A percentile compares a stretch with the other conserved stretches of the same genome.
These are phyloP conservation scores for Acanthosepion esculentum DNA, from an alignment of 2,888 invertebrate genomes.

Conservation along the genomic window DNA sequence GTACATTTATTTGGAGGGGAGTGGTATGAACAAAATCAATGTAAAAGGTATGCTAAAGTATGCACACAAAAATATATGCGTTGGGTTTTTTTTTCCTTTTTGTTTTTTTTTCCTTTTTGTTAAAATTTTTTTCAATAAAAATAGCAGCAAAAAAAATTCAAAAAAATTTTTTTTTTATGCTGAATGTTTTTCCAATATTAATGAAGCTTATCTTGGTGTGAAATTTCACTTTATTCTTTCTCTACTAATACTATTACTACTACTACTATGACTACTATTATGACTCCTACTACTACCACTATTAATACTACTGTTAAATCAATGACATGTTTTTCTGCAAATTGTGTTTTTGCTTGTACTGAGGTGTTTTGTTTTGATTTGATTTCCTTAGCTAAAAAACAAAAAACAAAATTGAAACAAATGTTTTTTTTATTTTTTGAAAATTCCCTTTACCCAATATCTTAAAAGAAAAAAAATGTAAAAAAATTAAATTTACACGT, in stretches of 20 bases:
- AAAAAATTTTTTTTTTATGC: neutral
- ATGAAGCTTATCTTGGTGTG: neutral
- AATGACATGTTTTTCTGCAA: constrained; percentile 15
- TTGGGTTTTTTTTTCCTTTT: neutral
- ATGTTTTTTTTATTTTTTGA: neutral
- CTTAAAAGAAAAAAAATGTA: neutral
- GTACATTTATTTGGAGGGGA: neutral
- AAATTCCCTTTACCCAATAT: neutral
- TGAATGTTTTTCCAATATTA: constrained; percentile 33
- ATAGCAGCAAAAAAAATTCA: neutral
- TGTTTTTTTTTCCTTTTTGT: neutral
- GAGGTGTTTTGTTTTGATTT: neutral
- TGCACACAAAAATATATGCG: neutral
- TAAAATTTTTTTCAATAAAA: neutral
- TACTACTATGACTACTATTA: neutral
- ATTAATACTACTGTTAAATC: neutral
- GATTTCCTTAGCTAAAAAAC: neutral
- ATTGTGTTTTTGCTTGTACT: constrained; percentile 9
- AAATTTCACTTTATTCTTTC: constrained; percentile 33
- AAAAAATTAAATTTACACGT: neutral
- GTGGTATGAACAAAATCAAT: neutral
- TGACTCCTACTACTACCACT: neutral
- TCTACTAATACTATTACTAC: neutral
- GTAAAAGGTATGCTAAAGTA: neutral
- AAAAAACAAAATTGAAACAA: neutral